phyloP scores from a whole-genome alignment of 2,113 vertebrate species.

The Leptosomus discolor region DNA sequence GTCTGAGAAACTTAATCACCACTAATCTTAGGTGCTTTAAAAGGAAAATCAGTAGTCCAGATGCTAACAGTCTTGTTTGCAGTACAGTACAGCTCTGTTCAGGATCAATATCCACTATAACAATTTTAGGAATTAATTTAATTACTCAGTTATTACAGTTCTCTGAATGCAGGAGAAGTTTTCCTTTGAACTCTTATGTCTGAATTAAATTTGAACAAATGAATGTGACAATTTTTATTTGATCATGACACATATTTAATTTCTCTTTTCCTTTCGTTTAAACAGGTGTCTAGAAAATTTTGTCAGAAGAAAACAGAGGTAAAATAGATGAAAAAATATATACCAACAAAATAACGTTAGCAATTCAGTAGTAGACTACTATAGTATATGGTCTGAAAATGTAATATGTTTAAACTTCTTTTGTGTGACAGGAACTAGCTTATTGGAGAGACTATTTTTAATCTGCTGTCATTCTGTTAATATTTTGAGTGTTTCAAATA shows the following conservation, averaged over 20 bases:
- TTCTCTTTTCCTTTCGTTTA: neutral
- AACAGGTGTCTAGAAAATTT: neutral
- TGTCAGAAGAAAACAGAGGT: neutral
- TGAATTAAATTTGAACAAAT: neutral
- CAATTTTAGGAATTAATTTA: neutral
- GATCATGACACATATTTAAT: neutral
- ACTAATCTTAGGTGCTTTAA: neutral
- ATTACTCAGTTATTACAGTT: neutral
- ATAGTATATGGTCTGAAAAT: neutral
- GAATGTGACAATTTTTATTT: neutral
- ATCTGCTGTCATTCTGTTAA: neutral
- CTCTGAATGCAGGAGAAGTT: neutral
- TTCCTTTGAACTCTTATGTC: neutral
- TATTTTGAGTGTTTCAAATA: neutral
- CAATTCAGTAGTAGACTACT: neutral
- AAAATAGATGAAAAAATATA: neutral
- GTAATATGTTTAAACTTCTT: neutral
- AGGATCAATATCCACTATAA: neutral
- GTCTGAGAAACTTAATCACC: neutral
- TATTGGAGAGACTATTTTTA: neutral
- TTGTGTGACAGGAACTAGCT: neutral
- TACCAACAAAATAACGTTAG: neutral
- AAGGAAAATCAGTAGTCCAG: neutral
- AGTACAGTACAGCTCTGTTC: neutral
- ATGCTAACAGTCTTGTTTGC: neutral